Base-by-base conservation (phyloP, 1,140 invertebrate genomes). In the Orius laevigatus region DNA sequence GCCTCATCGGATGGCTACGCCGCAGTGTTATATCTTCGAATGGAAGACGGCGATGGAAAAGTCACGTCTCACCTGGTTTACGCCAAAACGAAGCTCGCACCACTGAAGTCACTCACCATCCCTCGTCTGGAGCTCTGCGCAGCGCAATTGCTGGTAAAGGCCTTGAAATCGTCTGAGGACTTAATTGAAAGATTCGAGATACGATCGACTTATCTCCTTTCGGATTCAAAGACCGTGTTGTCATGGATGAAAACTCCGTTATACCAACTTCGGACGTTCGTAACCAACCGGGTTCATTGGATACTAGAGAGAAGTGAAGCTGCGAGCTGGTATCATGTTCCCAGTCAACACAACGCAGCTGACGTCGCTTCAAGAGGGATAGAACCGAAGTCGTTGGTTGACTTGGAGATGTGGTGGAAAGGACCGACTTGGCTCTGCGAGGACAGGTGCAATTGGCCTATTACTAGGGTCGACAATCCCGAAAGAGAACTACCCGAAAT, bases 41-140 rank as follows among this genome's bases (percentile, higher is more conserved):
- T 25, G 6, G n/a, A 8, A 8, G 6, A 34, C 8, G 33, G 33
- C 33, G n/a, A 34, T 34, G 33, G 6, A 8, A n/a, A n/a, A n/a
- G 33, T 34, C 8, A 8, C 8, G 6, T 8, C n/a, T 6, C 8
- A 34, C 8, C n/a, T 34, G 33, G 8, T 34, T 8, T 8, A 34
- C 8, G 8, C 33, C 33, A 34, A 34, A n/a, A 34, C 33, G 6
- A 34, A 34, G 33, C 33, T 34, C n/a, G 55, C 65, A 11, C 65
- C 66, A 6, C 14, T 61, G 4, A 62, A 63, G 50, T 46, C 41
- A 12, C 48, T 61, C 1, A 55, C 64, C 2, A 58, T 69, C 15
- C 63, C 65, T 2, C 35, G 62, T 38, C 51, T 70, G 19, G 70
- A 71, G 57, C 53, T 71, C 1, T 63, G 57, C 35, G 68, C 54